phyloP scores from a whole-genome alignment of 2,113 vertebrate genomes.

The Dicerorhinus sumatrensis region DNA sequence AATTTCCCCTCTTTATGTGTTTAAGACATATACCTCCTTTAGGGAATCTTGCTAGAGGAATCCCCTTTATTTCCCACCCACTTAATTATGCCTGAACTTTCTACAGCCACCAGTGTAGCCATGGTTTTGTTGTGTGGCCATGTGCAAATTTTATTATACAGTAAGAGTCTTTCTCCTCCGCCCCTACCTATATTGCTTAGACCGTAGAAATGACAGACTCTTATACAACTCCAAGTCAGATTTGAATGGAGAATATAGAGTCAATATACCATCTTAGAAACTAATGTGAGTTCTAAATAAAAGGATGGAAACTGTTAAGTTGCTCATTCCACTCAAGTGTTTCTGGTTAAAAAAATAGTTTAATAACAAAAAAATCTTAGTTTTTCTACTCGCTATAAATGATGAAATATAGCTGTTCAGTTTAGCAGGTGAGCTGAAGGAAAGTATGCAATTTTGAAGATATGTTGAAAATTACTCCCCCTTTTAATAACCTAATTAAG shows the following conservation, averaged over 20 bases:
- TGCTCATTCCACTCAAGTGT: background rate
- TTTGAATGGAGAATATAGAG: background rate
- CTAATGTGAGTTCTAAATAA: background rate
- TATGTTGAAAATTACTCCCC: background rate
- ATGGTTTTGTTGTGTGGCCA: background rate
- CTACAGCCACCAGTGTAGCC: background rate
- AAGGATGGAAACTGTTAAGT: background rate
- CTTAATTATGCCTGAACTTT: background rate
- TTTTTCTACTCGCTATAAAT: background rate
- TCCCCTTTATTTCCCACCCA: background rate
- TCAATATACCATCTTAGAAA: background rate
- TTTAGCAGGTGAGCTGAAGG: background rate
- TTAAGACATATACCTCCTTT: background rate
- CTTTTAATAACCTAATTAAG: background rate
- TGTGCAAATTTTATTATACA: background rate
- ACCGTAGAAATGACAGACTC: background rate
- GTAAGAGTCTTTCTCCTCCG: background rate
- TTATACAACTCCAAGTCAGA: background rate
- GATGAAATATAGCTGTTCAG: background rate
- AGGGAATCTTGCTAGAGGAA: background rate
- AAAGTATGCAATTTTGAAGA: background rate
- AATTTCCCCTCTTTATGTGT: background rate
- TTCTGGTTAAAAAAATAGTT: slow-evolving; percentile 31
- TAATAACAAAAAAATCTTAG: background rate
- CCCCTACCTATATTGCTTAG: background rate